These are phyloP conservation scores for Tetheella fluctuosa DNA, from an alignment of 2,888 invertebrate genomes.

Conservation along the genomic window DNA sequence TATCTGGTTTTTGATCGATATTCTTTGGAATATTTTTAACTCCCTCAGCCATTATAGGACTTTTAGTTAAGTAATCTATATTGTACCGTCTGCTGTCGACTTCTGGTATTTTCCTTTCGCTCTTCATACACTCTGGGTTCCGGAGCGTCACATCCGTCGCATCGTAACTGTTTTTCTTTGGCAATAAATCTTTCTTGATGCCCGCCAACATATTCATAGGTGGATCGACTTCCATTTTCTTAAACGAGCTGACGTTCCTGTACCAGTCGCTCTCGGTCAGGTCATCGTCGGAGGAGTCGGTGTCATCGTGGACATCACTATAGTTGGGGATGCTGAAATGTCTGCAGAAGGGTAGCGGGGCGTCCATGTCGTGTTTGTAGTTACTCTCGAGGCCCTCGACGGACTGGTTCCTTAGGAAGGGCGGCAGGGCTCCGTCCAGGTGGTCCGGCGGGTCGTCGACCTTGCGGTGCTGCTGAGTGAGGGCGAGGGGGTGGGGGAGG, in stretches of 20 bases:
- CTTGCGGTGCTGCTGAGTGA: too few species aligned
- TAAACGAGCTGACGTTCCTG: slow-evolving; percentile 44
- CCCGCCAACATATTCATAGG: slow-evolving; percentile 41
- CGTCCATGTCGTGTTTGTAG: slow-evolving; percentile 46
- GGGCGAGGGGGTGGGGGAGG: too few species aligned
- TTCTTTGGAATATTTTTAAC: slow-evolving; percentile 58
- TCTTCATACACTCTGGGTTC: slow-evolving; percentile 40
- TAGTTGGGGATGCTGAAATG: slow-evolving; percentile 65
- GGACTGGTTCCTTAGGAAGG: slow-evolving; percentile 77
- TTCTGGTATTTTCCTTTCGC: slow-evolving; percentile 55
- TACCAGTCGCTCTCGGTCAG: slow-evolving; percentile 45
- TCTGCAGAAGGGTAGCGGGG: slow-evolving; percentile 53
- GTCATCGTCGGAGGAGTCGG: slow-evolving; percentile 46
- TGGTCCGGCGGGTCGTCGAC: slow-evolving; percentile 31
- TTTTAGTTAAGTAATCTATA: slow-evolving; percentile 57
- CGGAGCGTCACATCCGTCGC: slow-evolving; percentile 55
- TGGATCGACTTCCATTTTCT: slow-evolving; percentile 52
- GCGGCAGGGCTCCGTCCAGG: slow-evolving; percentile 43
- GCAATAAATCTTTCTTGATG: slow-evolving; percentile 51
- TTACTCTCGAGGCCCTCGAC: slow-evolving; percentile 69
- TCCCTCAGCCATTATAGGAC: slow-evolving; percentile 52
- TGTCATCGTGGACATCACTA: slow-evolving; percentile 26
- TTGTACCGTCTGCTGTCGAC: slow-evolving; percentile 60
- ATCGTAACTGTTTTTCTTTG: slow-evolving; percentile 64
- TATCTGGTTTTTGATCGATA: slow-evolving; percentile 45